These are phyloP conservation scores for Larimichthys crocea DNA, from an alignment of 2,113 vertebrate genomes.

Conservation along the genomic window DNA sequence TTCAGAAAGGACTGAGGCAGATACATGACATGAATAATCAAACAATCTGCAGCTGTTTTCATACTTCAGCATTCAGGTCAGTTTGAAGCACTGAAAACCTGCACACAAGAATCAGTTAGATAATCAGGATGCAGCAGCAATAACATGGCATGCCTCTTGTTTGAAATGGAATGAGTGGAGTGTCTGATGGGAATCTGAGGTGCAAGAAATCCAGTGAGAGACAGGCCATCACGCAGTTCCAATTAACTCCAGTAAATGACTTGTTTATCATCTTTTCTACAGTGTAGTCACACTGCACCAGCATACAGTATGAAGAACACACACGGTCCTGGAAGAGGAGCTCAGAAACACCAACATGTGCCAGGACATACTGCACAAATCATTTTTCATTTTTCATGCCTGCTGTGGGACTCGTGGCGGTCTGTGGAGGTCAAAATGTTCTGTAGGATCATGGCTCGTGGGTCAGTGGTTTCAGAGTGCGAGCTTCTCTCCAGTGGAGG, in stretches of 20 bases:
- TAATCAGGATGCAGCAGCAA: constrained; percentile 1
- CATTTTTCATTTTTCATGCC: not conserved
- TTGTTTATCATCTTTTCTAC: constrained; percentile 33
- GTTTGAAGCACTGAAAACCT: no score
- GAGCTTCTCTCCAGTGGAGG: not conserved
- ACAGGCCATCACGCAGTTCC: constrained; percentile 24
- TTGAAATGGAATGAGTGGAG: constrained; percentile 10
- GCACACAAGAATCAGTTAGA: no score
- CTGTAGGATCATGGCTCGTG: not conserved
- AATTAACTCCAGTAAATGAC: constrained; percentile 40
- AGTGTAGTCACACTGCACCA: not conserved
- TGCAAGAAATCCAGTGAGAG: constrained; percentile 27
- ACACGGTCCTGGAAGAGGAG: not conserved
- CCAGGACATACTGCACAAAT: no score
- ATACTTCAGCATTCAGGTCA: no score
- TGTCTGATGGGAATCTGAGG: constrained; percentile 29
- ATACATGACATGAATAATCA: no score
- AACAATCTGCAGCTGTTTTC: no score
- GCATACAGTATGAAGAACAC: constrained; percentile 16
- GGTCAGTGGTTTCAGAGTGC: not conserved
- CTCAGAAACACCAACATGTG: no score
- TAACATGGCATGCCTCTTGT: not conserved
- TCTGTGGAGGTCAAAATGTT: constrained; percentile 1
- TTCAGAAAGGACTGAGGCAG: no score
- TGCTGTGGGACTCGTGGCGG: not conserved